phyloP scores from a whole-genome alignment of 2,888 invertebrate species.

The Drepanosiphum platanoidis region DNA sequence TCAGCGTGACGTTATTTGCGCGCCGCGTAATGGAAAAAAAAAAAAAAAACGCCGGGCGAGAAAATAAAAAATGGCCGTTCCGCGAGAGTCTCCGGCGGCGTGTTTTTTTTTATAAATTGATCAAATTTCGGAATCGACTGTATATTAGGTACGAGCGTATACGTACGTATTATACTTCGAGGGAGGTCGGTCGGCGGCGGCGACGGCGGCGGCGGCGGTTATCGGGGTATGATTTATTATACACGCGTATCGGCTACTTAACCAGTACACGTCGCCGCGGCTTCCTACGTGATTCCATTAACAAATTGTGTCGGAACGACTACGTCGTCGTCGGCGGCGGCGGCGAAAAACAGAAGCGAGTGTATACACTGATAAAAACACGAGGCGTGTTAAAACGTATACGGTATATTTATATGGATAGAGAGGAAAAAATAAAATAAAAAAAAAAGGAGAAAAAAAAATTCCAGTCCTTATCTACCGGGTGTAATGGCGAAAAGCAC shows the following conservation, averaged over 20 bases:
- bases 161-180: not conserved
- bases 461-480: constrained; percentile 55
- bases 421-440: constrained; percentile 15
- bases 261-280: constrained; percentile 52
- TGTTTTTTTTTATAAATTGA: constrained; percentile 24
- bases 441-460: constrained; percentile 13
- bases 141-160: not conserved
- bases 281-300: constrained; percentile 62
- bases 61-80: not conserved
- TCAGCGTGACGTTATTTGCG: not conserved
- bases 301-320: constrained; percentile 54
- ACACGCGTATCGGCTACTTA: constrained; percentile 46
- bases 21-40: not conserved
- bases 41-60: not conserved
- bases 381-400: constrained; percentile 45
- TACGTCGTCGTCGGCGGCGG: not conserved
- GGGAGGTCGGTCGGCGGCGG: constrained; percentile 29
- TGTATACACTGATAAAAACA: constrained; percentile 40
- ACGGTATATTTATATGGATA: too few species aligned
- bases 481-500: constrained; percentile 57
- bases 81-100: not conserved
- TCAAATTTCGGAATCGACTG: constrained; percentile 34
- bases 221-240: constrained; percentile 56
- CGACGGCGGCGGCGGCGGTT: not conserved
- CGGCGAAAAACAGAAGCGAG: constrained; percentile 57